Conservation (phyloP, 1,140 invertebrate species). For the Brachionus plicatilis region DNA sequence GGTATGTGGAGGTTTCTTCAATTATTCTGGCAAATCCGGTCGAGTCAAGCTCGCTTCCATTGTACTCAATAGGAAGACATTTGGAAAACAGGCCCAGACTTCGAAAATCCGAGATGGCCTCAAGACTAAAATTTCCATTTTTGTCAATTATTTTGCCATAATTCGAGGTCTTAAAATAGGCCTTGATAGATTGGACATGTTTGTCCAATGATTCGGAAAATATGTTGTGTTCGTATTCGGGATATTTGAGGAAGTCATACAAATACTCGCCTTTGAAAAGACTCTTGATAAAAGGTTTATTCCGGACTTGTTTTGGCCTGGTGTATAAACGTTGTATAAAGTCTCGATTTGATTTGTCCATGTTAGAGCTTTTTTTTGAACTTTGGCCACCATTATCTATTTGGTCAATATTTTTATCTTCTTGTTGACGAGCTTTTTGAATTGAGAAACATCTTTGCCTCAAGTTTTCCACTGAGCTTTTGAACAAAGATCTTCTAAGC, state of each 20-base stretch:
- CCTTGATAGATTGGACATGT: neutral
- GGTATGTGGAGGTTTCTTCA: neutral
- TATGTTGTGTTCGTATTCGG: conserved; percentile 6
- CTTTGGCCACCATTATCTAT: neutral
- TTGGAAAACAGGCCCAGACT: neutral
- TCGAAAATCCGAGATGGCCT: neutral
- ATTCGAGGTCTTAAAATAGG: neutral
- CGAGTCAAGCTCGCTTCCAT: conserved; percentile 18
- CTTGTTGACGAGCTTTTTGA: neutral
- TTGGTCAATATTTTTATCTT: neutral
- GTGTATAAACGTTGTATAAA: neutral
- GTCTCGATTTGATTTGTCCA: conserved; percentile 11
- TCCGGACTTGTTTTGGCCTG: neutral
- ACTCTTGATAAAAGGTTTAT: conserved; percentile 27
- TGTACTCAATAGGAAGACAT: neutral
- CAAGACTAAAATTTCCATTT: conserved; percentile 18
- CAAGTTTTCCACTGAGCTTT: neutral
- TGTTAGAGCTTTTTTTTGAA: neutral
- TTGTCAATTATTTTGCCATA: neutral
- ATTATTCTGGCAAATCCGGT: neutral
- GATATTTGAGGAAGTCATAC: conserved; percentile 19
- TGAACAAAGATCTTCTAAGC: neutral
- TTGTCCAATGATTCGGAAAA: neutral
- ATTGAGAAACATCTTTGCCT: neutral
- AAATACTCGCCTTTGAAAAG: conserved; percentile 11